These are phyloP conservation scores for Pediacus dermestoides DNA, from an alignment of 2,888 invertebrate species.

Conservation along the genomic window DNA sequence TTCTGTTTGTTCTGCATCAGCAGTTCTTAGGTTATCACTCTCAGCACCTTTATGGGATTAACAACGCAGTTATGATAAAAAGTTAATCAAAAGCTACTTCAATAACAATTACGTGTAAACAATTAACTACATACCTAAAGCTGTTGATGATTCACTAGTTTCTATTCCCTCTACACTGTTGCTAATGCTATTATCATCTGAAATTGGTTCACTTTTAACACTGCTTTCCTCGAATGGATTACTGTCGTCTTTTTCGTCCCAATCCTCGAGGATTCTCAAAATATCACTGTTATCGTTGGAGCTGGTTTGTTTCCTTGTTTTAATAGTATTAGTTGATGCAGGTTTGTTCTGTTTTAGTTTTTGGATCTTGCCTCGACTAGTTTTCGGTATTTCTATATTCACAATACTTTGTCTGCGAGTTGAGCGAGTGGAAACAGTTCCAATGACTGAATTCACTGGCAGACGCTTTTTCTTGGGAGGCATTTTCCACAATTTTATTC, in stretches of 20 bases:
- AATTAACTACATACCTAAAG: too few species aligned
- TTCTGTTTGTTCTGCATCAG: constrained; percentile 7
- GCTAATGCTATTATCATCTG: too few species aligned
- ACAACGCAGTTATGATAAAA: too few species aligned
- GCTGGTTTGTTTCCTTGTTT: constrained; percentile 19
- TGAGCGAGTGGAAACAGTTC: constrained; percentile 36
- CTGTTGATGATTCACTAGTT: too few species aligned
- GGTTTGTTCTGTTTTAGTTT: too few species aligned
- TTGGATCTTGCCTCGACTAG: background rate
- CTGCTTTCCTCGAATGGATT: too few species aligned
- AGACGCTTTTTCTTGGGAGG: constrained; percentile 36
- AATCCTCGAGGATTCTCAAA: constrained; percentile 27
- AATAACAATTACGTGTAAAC: too few species aligned
- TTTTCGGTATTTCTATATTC: constrained; percentile 20
- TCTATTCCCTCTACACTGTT: too few species aligned
- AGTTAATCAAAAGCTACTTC: too few species aligned
- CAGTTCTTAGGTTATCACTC: constrained; percentile 3
- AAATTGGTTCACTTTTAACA: too few species aligned
- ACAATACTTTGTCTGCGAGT: constrained; percentile 34
- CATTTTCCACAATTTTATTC: constrained; percentile 22
- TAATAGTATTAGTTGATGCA: constrained; percentile 5
- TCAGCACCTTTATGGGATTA: too few species aligned
- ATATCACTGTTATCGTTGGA: constrained; percentile 20
- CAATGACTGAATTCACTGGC: constrained; percentile 25
- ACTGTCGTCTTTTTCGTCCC: constrained; percentile 32